Evolutionary conservation across 2,888 invertebrate genomes (phyloP).

Genomic region (Melipona beecheii): DNA sequence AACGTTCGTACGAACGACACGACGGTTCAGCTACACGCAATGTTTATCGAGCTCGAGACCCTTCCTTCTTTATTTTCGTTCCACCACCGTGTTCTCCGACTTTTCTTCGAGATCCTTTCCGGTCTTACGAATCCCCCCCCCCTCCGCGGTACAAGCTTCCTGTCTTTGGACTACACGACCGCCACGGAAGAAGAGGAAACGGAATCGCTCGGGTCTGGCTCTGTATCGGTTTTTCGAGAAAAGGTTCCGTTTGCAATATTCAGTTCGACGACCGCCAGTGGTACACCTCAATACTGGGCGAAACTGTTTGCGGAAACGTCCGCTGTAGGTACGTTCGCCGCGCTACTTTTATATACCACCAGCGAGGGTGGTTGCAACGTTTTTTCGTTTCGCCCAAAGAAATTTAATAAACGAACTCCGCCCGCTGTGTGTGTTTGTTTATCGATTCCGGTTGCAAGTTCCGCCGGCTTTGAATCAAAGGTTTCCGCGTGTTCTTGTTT

Average conservation of each 20-base stretch:
- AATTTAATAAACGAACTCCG: conserved; percentile 15
- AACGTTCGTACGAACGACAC: conserved; percentile 26
- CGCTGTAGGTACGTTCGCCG: neutral
- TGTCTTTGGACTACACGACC: conserved; percentile 24
- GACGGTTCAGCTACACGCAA: conserved; percentile 75
- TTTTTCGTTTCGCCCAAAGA: neutral
- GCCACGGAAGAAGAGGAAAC: neutral
- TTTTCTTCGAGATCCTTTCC: conserved; percentile 35
- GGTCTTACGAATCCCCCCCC: conserved; percentile 20
- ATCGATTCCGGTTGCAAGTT: neutral
- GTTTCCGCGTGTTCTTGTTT: neutral
- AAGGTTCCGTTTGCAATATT: conserved; percentile 53
- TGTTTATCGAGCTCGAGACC: conserved; percentile 71
- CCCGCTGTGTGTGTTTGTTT: neutral
- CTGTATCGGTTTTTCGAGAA: conserved; percentile 52
- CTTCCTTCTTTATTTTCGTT: conserved; percentile 57
- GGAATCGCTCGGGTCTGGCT: conserved; percentile 29
- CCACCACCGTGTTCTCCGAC: conserved; percentile 6
- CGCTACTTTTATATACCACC: conserved; percentile 15
- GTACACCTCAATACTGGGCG: conserved; percentile 29
- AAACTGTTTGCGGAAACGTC: conserved; percentile 43
- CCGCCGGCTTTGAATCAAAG: neutral
- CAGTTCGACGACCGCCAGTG: conserved; percentile 43
- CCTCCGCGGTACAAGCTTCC: conserved; percentile 33
- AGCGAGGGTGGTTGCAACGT: neutral